Conservation (phyloP, 2,113 vertebrate genomes). For the Paratilapia polleni region DNA sequence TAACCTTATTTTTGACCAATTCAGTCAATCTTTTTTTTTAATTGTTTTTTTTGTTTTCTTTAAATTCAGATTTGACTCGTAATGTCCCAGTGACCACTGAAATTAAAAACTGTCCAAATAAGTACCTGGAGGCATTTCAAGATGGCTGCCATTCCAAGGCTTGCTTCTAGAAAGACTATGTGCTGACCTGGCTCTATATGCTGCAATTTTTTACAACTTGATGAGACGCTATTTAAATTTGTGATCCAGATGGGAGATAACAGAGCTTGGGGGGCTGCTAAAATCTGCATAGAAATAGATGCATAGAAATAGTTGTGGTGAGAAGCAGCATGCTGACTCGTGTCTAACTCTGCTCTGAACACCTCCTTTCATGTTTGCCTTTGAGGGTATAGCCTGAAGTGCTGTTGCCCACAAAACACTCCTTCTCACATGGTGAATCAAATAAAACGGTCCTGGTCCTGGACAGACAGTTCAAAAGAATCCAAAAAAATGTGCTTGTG, state of each 20-base stretch:
- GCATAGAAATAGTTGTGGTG: not conserved
- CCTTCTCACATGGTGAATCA: constrained; percentile 25
- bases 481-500: constrained; percentile 3
- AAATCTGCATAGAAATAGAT: constrained; percentile 7
- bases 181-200: not conserved
- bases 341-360: constrained; percentile 39
- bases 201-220: constrained; percentile 30
- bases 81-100: not conserved
- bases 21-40: no score
- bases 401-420: constrained; percentile 29
- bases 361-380: constrained; percentile 46
- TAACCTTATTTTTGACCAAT: no score
- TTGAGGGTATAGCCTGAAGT: constrained; percentile 47
- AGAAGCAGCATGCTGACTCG: constrained; percentile 40
- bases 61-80: accelerated
- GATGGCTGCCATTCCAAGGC: not conserved
- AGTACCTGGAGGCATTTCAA: not conserved
- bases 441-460: constrained; percentile 17
- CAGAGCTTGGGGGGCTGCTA: not conserved
- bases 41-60: no score
- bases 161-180: not conserved
- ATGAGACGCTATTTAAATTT: constrained; percentile 14
- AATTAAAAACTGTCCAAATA: no score
- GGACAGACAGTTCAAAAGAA: constrained; percentile 20
- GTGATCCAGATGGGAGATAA: constrained; percentile 35